Conservation (phyloP, 2,888 invertebrate species). For the Sesia bembeciformis region DNA sequence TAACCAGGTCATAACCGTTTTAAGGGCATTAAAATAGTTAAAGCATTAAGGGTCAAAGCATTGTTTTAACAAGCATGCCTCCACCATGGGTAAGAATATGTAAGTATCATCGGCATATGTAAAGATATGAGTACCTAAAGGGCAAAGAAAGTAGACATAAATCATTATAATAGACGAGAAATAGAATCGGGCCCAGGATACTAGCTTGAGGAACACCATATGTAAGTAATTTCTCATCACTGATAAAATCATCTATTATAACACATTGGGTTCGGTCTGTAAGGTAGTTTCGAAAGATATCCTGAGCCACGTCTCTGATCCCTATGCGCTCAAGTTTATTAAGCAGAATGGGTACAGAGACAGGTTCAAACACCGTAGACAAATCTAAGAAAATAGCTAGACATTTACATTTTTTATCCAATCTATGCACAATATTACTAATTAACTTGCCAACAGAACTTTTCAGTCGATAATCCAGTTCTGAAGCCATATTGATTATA, state of each 20-base stretch:
- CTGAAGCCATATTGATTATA: not conserved
- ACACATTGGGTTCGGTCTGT: slow-evolving; percentile 2
- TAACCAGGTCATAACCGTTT: too few relatives aligned
- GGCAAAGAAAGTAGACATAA: not conserved
- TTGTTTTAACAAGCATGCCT: too few relatives aligned
- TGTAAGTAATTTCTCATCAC: not conserved
- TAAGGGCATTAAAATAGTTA: too few relatives aligned
- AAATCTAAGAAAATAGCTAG: not conserved
- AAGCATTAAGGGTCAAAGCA: too few relatives aligned
- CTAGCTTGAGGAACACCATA: not conserved
- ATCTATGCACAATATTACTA: not conserved
- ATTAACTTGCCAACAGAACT: not conserved
- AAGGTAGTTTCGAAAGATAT: slow-evolving; percentile 1
- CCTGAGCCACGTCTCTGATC: not conserved
- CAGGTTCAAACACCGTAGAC: not conserved
- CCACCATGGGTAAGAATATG: too few relatives aligned
- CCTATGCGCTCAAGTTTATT: not conserved
- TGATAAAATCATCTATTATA: not conserved
- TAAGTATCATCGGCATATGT: not conserved
- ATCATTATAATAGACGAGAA: not conserved
- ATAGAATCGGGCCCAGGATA: not conserved
- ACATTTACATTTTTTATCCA: not conserved
- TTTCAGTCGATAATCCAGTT: not conserved
- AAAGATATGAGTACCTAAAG: not conserved
- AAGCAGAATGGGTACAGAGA: not conserved